Percentiles rank a stretch among this genome's conserved stretches.
These are phyloP conservation scores for Tenthredo amoena DNA, from an alignment of 2,888 invertebrate species.

Conservation along the genomic window DNA sequence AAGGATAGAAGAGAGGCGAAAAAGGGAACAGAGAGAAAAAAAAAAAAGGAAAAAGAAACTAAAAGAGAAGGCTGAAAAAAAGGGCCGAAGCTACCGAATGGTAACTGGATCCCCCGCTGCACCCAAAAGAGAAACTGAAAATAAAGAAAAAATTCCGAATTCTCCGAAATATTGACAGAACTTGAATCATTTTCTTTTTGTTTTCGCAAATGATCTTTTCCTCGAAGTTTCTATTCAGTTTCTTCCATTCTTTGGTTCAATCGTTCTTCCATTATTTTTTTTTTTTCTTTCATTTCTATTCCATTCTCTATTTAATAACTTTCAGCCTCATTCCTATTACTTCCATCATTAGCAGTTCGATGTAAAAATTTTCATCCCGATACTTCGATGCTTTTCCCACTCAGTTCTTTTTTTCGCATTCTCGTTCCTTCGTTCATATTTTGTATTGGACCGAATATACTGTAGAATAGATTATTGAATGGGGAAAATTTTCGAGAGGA, in stretches of 20 bases:
- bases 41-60: neutral
- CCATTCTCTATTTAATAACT: conserved; percentile 42
- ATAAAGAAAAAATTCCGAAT: conserved; percentile 2
- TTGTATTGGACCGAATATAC: neutral
- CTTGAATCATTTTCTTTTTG: conserved; percentile 51
- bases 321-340: neutral
- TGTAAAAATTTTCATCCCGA: conserved; percentile 6
- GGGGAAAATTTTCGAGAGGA: conserved; percentile 26
- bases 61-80: conserved; percentile 40
- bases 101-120: conserved; percentile 54
- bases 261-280: conserved; percentile 3
- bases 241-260: conserved; percentile 15
- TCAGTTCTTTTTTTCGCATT: neutral
- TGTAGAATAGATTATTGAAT: conserved; percentile 23
- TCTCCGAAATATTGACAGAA: conserved; percentile 50
- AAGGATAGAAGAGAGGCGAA: conserved; percentile 27
- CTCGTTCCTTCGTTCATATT: neutral
- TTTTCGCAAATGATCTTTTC: conserved; percentile 60
- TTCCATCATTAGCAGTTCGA: neutral
- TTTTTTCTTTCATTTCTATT: neutral
- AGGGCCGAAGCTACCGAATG: conserved; percentile 43
- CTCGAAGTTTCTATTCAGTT: conserved; percentile 50
- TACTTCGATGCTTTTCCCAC: neutral
- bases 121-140: conserved; percentile 24
- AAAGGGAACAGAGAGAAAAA: neutral